Base-by-base conservation (phyloP, 2,113 vertebrate genomes). In the Phoenicopterus ruber region DNA sequence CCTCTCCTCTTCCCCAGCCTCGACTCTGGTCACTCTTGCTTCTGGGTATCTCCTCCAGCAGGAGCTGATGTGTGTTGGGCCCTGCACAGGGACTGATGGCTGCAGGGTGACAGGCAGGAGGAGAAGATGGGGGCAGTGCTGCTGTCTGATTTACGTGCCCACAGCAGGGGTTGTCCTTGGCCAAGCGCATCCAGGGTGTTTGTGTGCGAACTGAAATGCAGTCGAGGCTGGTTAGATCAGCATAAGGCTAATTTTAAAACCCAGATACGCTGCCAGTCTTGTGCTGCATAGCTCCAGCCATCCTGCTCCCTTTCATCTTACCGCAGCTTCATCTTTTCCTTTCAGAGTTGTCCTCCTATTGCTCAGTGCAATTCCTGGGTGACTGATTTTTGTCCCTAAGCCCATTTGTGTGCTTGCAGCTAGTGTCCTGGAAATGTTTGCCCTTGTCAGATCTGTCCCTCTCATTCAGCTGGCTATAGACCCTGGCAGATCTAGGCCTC, bases 371-470 rank as follows among this genome's bases (percentile, higher is more conserved):
- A 32, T 91, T 89, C 80, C 86, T 79, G 77, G 77, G 81, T 0
- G 62, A 42, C 49, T 84, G 81, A 1, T 40, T 94, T 88, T 74
- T 84, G 42, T 97, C 74, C 69, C 44, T 52, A 46, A 92, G 93
- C 86, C 83, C 50, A 31, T 77, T 82, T 54, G 18, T 79, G 86
- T 66, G 54, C 88, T 87, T 94, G 81, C 81, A 89, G 86, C 86
- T 87, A 14, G 9, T 58, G 81, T 93, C 86, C 94, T 97, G 91
- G 70, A 87, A 87, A 22, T 55, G 46, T 91, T 85, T 94, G 93
- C 89, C 91, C 91, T 95, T 96, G 95, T 97, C 97, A 90, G 88
- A 62, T 82, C 49, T 76, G 73, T 86, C 90, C 82, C 59, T 90
- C 90, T 92, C 80, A 36, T 42, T 29, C 72, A 72, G 91, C 79